A percentile compares a stretch with the other conserved stretches of the same genome.
Evolutionary conservation across 1,140 invertebrate species (phyloP).

Genomic region (Bombus superbus): DNA sequence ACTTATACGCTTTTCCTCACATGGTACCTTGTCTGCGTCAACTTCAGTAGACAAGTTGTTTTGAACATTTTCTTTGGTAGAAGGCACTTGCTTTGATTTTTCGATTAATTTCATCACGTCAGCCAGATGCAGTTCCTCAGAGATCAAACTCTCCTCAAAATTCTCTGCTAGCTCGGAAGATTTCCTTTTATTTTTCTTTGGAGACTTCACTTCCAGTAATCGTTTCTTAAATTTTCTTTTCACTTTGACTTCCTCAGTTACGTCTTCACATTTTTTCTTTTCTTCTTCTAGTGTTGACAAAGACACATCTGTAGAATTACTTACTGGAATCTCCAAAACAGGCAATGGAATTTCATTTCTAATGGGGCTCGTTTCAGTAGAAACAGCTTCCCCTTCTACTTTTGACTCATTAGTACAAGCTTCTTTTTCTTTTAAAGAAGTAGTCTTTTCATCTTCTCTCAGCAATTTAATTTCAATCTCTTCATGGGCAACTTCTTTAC

Average conservation of each 20-base stretch:
- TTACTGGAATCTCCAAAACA: not conserved
- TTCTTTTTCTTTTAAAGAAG: not conserved
- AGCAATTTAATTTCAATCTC: not conserved
- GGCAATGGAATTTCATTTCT: not conserved
- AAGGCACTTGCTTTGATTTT: constrained; percentile 48
- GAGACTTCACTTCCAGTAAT: constrained; percentile 61
- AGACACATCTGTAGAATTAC: not conserved
- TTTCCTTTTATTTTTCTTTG: constrained; percentile 70
- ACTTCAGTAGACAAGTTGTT: not conserved
- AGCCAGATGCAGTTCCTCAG: constrained; percentile 60
- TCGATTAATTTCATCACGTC: constrained; percentile 71
- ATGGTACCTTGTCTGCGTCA: constrained; percentile 18
- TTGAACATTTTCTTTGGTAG: constrained; percentile 13
- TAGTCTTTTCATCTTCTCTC: not conserved
- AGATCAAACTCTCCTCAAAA: constrained; percentile 37
- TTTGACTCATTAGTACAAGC: not conserved
- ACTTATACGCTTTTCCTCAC: constrained; percentile 55
- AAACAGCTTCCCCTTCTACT: not conserved
- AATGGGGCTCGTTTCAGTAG: not conserved
- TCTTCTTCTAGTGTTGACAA: not conserved
- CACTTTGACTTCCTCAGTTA: not conserved
- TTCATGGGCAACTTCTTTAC: too few species aligned
- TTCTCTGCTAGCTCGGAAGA: constrained; percentile 40
- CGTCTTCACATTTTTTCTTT: not conserved
- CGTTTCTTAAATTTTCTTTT: constrained; percentile 69